Percentiles rank a stretch among this genome's conserved stretches.
Evolutionary conservation across 37 sponge, comb jelly and placozoan species (phyloP).

Genomic region (Halichondria panicea): DNA sequence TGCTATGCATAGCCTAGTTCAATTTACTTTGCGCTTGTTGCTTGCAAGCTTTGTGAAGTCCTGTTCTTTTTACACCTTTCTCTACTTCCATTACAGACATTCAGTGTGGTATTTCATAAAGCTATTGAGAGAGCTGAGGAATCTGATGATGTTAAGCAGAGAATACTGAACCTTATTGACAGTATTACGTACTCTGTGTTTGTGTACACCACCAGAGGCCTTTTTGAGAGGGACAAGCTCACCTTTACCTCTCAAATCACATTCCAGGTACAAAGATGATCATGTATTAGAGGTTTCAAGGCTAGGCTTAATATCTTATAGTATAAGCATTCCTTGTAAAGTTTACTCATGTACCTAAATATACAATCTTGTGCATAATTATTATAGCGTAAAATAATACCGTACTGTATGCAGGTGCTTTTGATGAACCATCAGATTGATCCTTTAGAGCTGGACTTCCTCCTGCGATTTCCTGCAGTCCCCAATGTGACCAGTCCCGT

Average conservation of each 20-base stretch:
- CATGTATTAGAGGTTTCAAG: too few species aligned
- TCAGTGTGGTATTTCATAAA: constrained; percentile 97
- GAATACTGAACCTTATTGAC: constrained; percentile 93
- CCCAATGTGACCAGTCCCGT: constrained; percentile 95
- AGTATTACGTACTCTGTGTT: constrained; percentile 96
- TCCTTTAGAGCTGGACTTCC: constrained; percentile 93
- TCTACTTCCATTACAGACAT: constrained; percentile 57
- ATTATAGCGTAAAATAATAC: neutral
- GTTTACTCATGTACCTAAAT: too few species aligned
- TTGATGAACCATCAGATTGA: constrained; percentile 90
- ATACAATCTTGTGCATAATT: neutral
- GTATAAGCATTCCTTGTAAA: too few species aligned
- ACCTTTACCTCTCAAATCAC: constrained; percentile 95
- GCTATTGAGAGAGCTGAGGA: constrained; percentile 91
- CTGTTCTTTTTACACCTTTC: neutral
- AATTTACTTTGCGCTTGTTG: too few species aligned
- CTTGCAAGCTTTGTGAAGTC: too few species aligned
- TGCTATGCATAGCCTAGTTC: neutral
- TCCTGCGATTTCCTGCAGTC: constrained; percentile 87
- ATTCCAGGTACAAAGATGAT: too few species aligned
- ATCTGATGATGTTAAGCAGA: constrained; percentile 80
- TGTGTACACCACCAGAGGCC: constrained; percentile 94
- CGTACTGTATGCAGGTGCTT: constrained; percentile 48
- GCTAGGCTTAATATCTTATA: too few species aligned
- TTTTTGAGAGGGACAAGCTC: constrained; percentile 96